These are phyloP conservation scores for Cloeon dipterum DNA, from an alignment of 2,888 invertebrate species.

Conservation along the genomic window DNA sequence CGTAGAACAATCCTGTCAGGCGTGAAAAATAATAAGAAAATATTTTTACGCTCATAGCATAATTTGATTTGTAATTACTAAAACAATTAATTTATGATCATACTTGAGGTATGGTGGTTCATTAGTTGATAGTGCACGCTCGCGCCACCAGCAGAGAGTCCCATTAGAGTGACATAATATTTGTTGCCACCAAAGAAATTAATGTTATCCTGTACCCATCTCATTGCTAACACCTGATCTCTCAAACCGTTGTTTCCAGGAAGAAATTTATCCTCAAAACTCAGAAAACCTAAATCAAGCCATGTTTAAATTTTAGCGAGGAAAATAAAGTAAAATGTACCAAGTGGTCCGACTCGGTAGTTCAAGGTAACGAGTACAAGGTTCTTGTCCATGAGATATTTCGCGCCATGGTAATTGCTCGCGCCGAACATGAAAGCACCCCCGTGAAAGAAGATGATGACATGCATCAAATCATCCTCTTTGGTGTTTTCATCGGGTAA, in stretches of 20 bases:
- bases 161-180: conserved; percentile 38
- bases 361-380: conserved; percentile 42
- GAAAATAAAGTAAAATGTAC: conserved; percentile 19
- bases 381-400: conserved; percentile 34
- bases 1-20: conserved; percentile 28
- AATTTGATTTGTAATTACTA: too few relatives aligned
- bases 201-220: conserved; percentile 46
- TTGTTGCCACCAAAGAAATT: conserved; percentile 47
- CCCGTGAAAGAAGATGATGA: conserved; percentile 40
- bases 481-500: conserved; percentile 6
- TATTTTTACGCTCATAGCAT: too few relatives aligned
- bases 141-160: conserved; percentile 50
- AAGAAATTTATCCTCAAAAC: conserved; percentile 40
- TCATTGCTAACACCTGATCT: conserved; percentile 44
- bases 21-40: too few relatives aligned
- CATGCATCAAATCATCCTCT: conserved; percentile 23
- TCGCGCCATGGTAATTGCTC: conserved; percentile 26
- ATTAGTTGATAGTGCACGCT: conserved; percentile 50
- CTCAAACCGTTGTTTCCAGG: conserved; percentile 52
- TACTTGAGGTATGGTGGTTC: too few relatives aligned
- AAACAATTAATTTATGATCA: too few relatives aligned
- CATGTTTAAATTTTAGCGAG: too few relatives aligned
- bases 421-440: conserved; percentile 44
- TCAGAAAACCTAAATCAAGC: conserved; percentile 59
- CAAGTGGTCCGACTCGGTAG: conserved; percentile 47